phyloP scores from a whole-genome alignment of 2,888 invertebrate species.

The Mythimna impura region DNA sequence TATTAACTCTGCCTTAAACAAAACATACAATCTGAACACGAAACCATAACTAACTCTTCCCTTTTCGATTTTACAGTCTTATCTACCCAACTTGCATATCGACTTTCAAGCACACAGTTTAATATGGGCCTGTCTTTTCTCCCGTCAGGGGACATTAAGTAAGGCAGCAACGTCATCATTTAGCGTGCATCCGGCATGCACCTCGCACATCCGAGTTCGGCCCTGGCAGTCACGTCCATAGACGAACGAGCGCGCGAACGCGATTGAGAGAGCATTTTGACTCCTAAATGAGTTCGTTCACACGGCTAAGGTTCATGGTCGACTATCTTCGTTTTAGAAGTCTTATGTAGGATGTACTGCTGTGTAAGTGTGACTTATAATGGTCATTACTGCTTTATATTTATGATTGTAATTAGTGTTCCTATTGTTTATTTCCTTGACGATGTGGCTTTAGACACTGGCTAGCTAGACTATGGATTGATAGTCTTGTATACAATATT shows the following conservation, averaged over 20 bases:
- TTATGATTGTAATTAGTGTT: slow-evolving; percentile 49
- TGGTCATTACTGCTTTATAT: slow-evolving; percentile 48
- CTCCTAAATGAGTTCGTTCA: slow-evolving; percentile 88
- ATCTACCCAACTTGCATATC: slow-evolving; percentile 28
- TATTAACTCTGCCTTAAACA: neutral
- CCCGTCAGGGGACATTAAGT: slow-evolving; percentile 53
- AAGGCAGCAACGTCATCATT: slow-evolving; percentile 57
- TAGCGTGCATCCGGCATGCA: slow-evolving; percentile 62
- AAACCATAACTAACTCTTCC: neutral
- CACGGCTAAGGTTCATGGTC: slow-evolving; percentile 64
- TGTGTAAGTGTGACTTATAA: slow-evolving; percentile 51
- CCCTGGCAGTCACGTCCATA: slow-evolving; percentile 80
- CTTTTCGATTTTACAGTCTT: slow-evolving; percentile 17
- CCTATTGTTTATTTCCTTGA: slow-evolving; percentile 38
- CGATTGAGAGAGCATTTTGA: slow-evolving; percentile 82
- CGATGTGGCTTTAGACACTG: neutral
- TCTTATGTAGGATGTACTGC: slow-evolving; percentile 60
- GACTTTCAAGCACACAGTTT: slow-evolving; percentile 46
- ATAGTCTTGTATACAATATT: neutral
- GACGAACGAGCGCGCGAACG: slow-evolving; percentile 72
- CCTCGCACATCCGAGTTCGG: slow-evolving; percentile 57
- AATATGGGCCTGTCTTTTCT: slow-evolving; percentile 54
- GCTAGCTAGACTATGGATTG: neutral
- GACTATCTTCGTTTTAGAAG: slow-evolving; percentile 54
- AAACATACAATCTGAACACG: neutral